Base-by-base conservation (phyloP, 2,888 invertebrate species). In the Coleophora deauratella region DNA sequence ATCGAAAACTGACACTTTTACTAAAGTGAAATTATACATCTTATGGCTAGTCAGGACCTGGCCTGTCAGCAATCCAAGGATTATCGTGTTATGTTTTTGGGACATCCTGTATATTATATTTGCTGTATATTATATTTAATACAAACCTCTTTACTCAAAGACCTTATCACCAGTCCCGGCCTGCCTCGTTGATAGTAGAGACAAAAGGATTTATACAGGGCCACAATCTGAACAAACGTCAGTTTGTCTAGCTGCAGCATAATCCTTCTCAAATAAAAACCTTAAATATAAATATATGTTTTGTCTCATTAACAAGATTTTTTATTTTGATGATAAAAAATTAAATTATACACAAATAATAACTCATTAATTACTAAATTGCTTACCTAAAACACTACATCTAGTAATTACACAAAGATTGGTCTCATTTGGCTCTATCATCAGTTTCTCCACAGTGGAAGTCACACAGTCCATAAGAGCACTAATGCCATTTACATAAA, bases 181-280 rank as follows among this genome's bases (percentile, higher is more conserved):
- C 82, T 66, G 32, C 88, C 87, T 58, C 81, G 85, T 52, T 89
- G 88, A 61, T 91, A 92, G 68, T 94, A 94, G 4, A 85, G 68
- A 54, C 90, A 89, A 62, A 92, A 93, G 49, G 91, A 89, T 55
- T 91, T 89, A 63, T 91, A 92, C 21, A 96, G 84, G 31, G 89
- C 86, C 36, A 92, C 91, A 44, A 95, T 91, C 85, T 95, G 93
- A 31, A 93, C 91, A 78, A 97, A 97, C 11, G 93, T 90, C 50
- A 96, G 81, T 66, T 93, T 93, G 59, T 96, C 94, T 63, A 96
- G 90, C 48, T 93, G 91, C 1, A 96, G 85, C 50, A 93, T 88
- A 66, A 96, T 91, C 60, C 96, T 87, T 47, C 96, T 87, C 47
- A 97, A 87, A 72, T 94, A 97, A 50, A 95, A 86, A 27, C 96